Evolutionary conservation across 2,797 vertebrate species (phyloP), one percentile per base, ranked within the genome.

Genomic region (Malacoctenus gilli): DNA sequence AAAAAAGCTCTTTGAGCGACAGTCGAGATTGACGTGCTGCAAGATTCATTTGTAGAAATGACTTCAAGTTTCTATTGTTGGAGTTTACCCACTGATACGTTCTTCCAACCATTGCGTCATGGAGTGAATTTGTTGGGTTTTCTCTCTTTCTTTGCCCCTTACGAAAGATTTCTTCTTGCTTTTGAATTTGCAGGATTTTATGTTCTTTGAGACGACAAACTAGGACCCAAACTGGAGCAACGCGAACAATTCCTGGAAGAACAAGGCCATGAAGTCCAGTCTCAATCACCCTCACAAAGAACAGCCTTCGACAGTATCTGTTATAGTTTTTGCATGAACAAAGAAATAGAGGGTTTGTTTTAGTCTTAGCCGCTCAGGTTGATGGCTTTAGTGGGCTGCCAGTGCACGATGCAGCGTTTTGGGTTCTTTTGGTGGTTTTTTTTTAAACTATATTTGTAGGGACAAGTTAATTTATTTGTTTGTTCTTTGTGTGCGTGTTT

Each of bases 171-270:
- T 22, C 0, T 14, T 21, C 6, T 37, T 50, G 2, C 41, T 35
- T 22, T 34, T 44, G 48, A 21, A 5, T 38, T 6, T 37, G 30
- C 82, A 93, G 92, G 92, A 93, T 78, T 93, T 93, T 76, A 93
- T 93, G 92, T 93, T 89, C 74, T 93, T 93, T 71, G 92, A 93
- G 76, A 38, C 44, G 0, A 59, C 79, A 1, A 90, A 89, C 83
- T 91, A 86, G 77, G 50, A 69, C 62, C 63, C 58, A 57, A 44
- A 25, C 36, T 5, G 54, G 62, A 68, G 35, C 49, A 49, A 51
- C 2, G 18, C 35, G 21, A 52, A 20, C 72, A 58, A 69, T 72
- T 81, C 50, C 61, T 62, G 72, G 68, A 78, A 28, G 69, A 73
- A 71, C 36, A 62, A 77, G 64, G 69, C 52, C 78, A 80, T 49